Evolutionary conservation across 1,140 invertebrate species (phyloP).

Genomic region (Drosophila jambulina): DNA sequence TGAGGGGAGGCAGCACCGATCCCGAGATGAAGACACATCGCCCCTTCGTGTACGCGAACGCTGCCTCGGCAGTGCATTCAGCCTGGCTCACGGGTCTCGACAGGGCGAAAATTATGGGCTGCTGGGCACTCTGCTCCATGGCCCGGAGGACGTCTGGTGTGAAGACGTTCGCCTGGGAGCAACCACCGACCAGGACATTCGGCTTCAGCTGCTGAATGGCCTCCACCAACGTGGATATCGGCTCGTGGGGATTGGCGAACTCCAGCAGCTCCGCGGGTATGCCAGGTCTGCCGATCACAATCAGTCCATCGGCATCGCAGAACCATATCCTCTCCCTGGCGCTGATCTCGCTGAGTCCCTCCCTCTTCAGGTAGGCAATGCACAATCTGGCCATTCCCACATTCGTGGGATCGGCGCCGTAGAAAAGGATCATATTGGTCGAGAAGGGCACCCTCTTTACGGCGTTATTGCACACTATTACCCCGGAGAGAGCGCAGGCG

Average conservation of each 20-base stretch:
- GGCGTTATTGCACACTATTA: slow-evolving; percentile 91
- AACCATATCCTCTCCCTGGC: slow-evolving; percentile 92
- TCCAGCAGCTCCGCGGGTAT: slow-evolving; percentile 91
- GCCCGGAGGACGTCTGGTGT: slow-evolving; percentile 92
- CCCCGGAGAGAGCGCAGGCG: slow-evolving; percentile 95
- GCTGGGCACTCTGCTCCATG: slow-evolving; percentile 88
- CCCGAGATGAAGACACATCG: slow-evolving; percentile 95
- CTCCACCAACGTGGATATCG: slow-evolving; percentile 90
- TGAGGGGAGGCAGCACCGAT: slow-evolving; percentile 93
- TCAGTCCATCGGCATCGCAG: slow-evolving; percentile 89
- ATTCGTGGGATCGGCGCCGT: slow-evolving; percentile 96
- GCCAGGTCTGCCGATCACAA: slow-evolving; percentile 91
- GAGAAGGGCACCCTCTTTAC: slow-evolving; percentile 91
- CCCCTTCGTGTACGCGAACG: slow-evolving; percentile 92
- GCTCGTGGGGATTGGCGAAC: slow-evolving; percentile 90
- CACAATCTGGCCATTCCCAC: slow-evolving; percentile 95
- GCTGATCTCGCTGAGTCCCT: slow-evolving; percentile 90
- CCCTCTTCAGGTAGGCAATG: slow-evolving; percentile 94
- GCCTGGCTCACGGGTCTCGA: slow-evolving; percentile 97
- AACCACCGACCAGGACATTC: slow-evolving; percentile 94
- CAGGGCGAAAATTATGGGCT: slow-evolving; percentile 95
- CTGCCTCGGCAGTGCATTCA: slow-evolving; percentile 97
- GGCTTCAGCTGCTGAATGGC: slow-evolving; percentile 93
- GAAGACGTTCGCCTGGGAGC: slow-evolving; percentile 94
- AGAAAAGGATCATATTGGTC: slow-evolving; percentile 95